Evolutionary conservation across 1,140 invertebrate genomes (phyloP).

Genomic region (Papilio machaon): DNA sequence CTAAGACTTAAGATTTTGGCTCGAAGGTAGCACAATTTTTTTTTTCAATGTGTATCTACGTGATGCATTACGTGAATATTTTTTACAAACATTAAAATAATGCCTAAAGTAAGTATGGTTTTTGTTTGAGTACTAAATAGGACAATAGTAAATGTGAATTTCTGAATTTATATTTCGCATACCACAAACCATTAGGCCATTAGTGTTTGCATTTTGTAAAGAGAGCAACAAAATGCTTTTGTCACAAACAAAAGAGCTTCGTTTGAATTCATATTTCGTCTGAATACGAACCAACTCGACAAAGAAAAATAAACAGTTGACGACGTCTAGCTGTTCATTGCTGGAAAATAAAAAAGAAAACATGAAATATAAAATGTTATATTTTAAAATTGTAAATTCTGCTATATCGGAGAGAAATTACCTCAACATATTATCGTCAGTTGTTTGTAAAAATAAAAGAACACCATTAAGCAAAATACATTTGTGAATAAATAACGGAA

Average conservation of each 20-base stretch:
- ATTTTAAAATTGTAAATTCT: not conserved
- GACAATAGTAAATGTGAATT: not conserved
- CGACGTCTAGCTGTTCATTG: conserved; percentile 8
- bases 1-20: no score
- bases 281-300: conserved; percentile 18
- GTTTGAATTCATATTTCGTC: conserved; percentile 25
- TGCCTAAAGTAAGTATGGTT: no score
- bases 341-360: not conserved
- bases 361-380: not conserved
- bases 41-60: no score
- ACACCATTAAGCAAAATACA: not conserved
- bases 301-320: conserved; percentile 14
- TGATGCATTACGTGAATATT: no score
- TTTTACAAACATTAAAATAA: no score
- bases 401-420: not conserved
- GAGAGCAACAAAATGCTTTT: conserved; percentile 22
- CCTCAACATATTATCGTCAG: not conserved
- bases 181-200: conserved; percentile 17
- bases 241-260: conserved; percentile 13
- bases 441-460: not conserved
- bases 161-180: not conserved
- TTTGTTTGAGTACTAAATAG: no score
- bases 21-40: no score
- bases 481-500: conserved; percentile 22
- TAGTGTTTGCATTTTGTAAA: conserved; percentile 8